These are phyloP conservation scores for Ceraclea dissimilis DNA, from an alignment of 2,888 invertebrate species.

Conservation along the genomic window DNA sequence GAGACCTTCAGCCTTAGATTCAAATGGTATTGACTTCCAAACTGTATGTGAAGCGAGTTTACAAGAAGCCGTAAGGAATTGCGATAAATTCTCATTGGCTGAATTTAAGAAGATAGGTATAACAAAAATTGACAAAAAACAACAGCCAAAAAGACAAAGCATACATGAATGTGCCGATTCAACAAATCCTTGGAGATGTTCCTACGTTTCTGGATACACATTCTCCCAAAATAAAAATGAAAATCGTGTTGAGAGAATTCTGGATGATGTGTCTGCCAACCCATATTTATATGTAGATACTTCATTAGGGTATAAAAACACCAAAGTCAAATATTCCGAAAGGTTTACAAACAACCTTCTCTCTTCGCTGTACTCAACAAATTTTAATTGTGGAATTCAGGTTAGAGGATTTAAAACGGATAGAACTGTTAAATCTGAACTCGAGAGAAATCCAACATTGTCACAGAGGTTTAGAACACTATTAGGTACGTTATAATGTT, in stretches of 20 bases:
- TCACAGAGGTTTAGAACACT: constrained; percentile 57
- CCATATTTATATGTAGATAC: constrained; percentile 18
- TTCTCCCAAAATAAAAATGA: constrained; percentile 32
- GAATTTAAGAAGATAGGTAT: constrained; percentile 16
- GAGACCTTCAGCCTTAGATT: constrained; percentile 28
- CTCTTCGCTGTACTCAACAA: constrained; percentile 28
- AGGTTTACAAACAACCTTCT: constrained; percentile 36
- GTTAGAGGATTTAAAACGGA: constrained; percentile 75
- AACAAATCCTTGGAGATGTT: constrained; percentile 32
- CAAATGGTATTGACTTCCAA: constrained; percentile 27
- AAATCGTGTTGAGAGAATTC: constrained; percentile 8
- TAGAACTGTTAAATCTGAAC: constrained; percentile 60
- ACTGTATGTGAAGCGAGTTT: constrained; percentile 40
- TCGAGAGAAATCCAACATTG: constrained; percentile 63
- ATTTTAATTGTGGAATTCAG: constrained; percentile 43
- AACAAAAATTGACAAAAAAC: constrained; percentile 4
- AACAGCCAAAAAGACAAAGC: constrained; percentile 4
- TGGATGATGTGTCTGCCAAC: constrained; percentile 11
- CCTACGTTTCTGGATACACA: constrained; percentile 32
- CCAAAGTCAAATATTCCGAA: constrained; percentile 32
- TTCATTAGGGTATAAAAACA: constrained; percentile 17
- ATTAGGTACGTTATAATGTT: constrained; percentile 31
- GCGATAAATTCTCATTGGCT: constrained; percentile 33
- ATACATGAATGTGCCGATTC: constrained; percentile 5
- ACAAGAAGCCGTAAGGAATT: constrained; percentile 38